Base-by-base conservation (phyloP, 2,888 invertebrate species). In the Lypha dubia region DNA sequence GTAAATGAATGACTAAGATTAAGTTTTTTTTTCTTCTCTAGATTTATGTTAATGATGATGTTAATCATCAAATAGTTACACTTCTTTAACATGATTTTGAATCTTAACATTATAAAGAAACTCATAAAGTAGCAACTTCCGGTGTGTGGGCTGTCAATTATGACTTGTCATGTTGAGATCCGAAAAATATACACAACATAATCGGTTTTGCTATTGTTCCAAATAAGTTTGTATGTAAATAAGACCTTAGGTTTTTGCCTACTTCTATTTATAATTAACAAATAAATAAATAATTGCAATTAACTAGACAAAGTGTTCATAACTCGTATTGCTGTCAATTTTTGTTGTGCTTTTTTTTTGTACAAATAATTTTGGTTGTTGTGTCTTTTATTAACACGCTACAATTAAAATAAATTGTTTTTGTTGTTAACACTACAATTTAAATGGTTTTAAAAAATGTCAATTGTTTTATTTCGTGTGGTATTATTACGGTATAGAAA, bases 81-180 rank as follows among this genome's bases (percentile, higher is more conserved):
- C 4, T 32, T 17, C n/a, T 79, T 68, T 74, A 20, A 46, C 3
- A 35, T 44, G 41, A 71, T 70, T 35, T 65, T 58, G 51, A 22
- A 63, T 67, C n/a, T 77, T 32, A 35, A 49, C 44, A 13, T 49
- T 56, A 22, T 75, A 62, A 46, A 68, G 73, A 68, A 65, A 84
- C 58, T 53, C 74, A 79, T 79, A 77, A 74, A 81, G 84, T 79
- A 81, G 74, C 81, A 81, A 81, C 81, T 81, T 84, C 84, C 84
- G 81, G 77, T 84, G 84, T 75, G 84, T 84, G 70, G 84, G 84
- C 63, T 79, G 77, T 56, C 73, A 71, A 60, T 76, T 58, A 81
- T 77, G 74, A 74, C 58, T 77, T 74, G 77, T 24, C 68, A 81
- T n/a, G 76, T 73, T 44, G 22, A 17, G 22, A 46, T 35, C 56